Conservation (phyloP, 2,888 invertebrate genomes). For the Leptinotarsa juncta region DNA sequence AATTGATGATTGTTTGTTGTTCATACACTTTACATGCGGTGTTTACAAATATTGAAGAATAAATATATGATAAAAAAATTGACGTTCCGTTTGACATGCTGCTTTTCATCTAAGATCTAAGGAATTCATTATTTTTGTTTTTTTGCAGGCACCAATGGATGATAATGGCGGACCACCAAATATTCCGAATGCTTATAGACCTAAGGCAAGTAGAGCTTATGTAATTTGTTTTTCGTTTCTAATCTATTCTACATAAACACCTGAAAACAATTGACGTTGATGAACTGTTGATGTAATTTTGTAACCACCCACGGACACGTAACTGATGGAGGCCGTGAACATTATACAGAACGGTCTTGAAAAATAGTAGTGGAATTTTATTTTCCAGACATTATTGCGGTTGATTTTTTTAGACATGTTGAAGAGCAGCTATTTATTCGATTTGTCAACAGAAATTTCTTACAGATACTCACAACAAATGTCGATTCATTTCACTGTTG, state of each 20-base stretch:
- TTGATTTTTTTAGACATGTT: no score
- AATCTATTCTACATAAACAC: constrained; percentile 1
- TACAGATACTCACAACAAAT: no score
- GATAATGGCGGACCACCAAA: constrained; percentile 59
- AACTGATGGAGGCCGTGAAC: background rate
- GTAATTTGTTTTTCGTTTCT: constrained; percentile 8
- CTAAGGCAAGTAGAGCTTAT: constrained; percentile 50
- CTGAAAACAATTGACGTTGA: constrained; percentile 14
- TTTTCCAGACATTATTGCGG: background rate
- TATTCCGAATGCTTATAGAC: constrained; percentile 50
- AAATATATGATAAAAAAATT: no score
- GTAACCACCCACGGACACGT: background rate
- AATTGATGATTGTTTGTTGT: no score
- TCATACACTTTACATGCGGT: no score
- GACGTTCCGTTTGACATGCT: no score
- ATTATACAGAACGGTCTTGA: background rate
- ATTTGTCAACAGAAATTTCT: no score
- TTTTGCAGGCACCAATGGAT: constrained; percentile 59
- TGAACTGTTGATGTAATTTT: constrained; percentile 1
- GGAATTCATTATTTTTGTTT: background rate
- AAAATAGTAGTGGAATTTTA: no score
- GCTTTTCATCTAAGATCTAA: no score
- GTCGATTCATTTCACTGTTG: no score
- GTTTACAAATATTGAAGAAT: no score
- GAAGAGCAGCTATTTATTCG: no score